Evolutionary conservation across 1,140 invertebrate species (phyloP).

Genomic region (Aplysia californica): DNA sequence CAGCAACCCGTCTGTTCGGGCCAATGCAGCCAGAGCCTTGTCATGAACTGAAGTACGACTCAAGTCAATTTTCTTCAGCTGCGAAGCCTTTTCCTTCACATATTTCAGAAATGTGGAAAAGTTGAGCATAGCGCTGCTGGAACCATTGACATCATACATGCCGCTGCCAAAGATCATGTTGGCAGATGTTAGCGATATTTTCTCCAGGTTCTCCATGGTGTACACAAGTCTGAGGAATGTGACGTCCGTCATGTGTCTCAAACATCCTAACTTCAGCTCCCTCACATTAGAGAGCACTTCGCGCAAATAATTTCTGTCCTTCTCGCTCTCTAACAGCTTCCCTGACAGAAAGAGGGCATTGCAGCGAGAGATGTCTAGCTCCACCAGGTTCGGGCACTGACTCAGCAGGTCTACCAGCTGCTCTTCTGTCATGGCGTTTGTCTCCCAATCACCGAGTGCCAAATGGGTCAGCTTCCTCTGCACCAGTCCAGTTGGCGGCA

Average conservation of each 20-base stretch:
- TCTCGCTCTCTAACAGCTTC: neutral
- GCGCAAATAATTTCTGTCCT: neutral
- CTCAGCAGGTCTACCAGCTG: neutral
- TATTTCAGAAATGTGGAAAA: conserved; percentile 21
- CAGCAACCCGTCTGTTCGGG: neutral
- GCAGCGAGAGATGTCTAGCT: conserved; percentile 15
- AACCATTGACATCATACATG: neutral
- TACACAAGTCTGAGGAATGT: conserved; percentile 4
- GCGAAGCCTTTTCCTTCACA: neutral
- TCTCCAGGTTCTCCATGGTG: neutral
- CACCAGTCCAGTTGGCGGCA: neutral
- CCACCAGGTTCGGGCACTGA: neutral
- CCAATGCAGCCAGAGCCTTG: conserved; percentile 3
- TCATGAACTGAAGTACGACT: conserved; percentile 2
- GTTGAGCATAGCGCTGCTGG: conserved; percentile 11
- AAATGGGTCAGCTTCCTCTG: conserved; percentile 13
- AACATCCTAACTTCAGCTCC: neutral
- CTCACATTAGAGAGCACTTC: neutral
- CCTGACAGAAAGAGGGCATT: conserved; percentile 16
- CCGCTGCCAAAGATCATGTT: conserved; percentile 21
- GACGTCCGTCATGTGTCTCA: conserved; percentile 23
- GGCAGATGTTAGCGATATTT: conserved; percentile 16
- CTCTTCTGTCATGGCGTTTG: neutral
- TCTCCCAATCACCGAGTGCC: conserved; percentile 8
- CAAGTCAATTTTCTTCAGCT: conserved; percentile 10